Evolutionary conservation across 2,888 invertebrate species (phyloP).

Genomic region (Hirudinaria manillensis): DNA sequence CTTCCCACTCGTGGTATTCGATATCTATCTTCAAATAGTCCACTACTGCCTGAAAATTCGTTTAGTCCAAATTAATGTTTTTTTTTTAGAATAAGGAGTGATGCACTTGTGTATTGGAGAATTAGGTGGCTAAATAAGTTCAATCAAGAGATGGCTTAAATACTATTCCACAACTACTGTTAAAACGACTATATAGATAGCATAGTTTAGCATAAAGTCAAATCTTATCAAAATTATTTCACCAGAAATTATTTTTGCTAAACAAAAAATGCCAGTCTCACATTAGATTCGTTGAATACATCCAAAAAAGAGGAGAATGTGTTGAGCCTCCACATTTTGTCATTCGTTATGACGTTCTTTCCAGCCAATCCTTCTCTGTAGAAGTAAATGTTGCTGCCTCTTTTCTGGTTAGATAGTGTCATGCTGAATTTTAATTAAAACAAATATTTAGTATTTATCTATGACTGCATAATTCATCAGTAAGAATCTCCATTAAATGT

Average conservation of each 20-base stretch:
- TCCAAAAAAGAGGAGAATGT: slow-evolving; percentile 3
- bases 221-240: too few species aligned
- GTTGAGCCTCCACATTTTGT: slow-evolving; percentile 16
- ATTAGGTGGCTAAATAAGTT: too few species aligned
- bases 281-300: slow-evolving; percentile 2
- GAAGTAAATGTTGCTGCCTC: slow-evolving; percentile 10
- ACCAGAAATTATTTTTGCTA: too few species aligned
- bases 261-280: background rate
- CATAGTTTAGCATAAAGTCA: too few species aligned
- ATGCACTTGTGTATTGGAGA: too few species aligned
- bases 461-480: slow-evolving; percentile 31
- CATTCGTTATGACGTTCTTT: background rate
- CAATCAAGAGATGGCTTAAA: too few species aligned
- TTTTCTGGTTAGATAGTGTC: slow-evolving; percentile 11
- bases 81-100: background rate
- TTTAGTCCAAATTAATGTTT: background rate
- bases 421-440: slow-evolving; percentile 19
- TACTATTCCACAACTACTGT: too few species aligned
- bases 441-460: too few species aligned
- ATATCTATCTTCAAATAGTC: slow-evolving; percentile 39
- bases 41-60: slow-evolving; percentile 31
- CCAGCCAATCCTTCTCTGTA: slow-evolving; percentile 23
- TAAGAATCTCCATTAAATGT: slow-evolving; percentile 37
- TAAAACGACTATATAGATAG: too few species aligned
- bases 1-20: slow-evolving; percentile 38